A percentile compares a stretch with the other conserved stretches of the same genome.
Evolutionary conservation across 2,113 vertebrate species (phyloP).

Genomic region (Centropus unirufus): DNA sequence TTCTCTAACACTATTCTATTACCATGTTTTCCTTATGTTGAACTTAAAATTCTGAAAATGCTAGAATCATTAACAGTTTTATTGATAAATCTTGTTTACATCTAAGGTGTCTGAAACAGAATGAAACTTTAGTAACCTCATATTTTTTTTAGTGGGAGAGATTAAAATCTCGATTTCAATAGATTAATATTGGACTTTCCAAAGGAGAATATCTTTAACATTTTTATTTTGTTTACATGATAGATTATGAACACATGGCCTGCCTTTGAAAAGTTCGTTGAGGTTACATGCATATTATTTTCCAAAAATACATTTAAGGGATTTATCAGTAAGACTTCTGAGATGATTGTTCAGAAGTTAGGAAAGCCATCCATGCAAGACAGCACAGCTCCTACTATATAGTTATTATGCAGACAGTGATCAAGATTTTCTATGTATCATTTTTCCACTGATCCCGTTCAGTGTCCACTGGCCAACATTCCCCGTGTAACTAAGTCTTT

Average conservation of each 20-base stretch:
- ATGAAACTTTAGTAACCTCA: neutral
- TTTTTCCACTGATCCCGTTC: neutral
- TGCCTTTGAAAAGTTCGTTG: neutral
- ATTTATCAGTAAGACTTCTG: neutral
- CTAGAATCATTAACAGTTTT: neutral
- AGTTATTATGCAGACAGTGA: neutral
- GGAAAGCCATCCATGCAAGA: neutral
- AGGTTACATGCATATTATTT: neutral
- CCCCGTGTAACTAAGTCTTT: neutral
- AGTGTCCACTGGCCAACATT: neutral
- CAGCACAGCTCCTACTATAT: neutral
- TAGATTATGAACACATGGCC: constrained; percentile 7
- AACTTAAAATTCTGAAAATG: neutral
- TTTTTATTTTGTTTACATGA: neutral
- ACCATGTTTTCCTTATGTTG: neutral
- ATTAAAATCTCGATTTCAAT: neutral
- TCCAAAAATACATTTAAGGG: neutral
- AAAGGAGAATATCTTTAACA: neutral
- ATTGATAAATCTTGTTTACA: neutral
- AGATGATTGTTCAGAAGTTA: neutral
- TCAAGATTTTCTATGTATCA: neutral
- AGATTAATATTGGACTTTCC: neutral
- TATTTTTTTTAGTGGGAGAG: neutral
- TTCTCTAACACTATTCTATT: neutral
- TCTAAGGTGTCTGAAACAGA: neutral